These are phyloP conservation scores for Paragorgia papillata DNA, from an alignment of 92 coral and sea anemone species.

Conservation along the genomic window DNA sequence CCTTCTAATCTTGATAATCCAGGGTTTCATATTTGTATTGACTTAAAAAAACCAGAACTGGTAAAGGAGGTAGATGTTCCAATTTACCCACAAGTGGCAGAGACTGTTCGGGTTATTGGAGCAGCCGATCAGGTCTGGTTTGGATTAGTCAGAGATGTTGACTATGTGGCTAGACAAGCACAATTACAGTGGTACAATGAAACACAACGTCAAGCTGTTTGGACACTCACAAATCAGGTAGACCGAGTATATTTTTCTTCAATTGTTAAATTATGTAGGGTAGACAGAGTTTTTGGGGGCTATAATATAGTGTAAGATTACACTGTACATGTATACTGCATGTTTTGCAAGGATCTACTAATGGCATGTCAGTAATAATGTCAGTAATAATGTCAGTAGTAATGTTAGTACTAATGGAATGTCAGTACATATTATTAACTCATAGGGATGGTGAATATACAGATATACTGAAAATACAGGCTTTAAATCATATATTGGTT, in stretches of 20 bases:
- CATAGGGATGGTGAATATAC: too few relatives aligned
- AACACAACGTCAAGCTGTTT: too few relatives aligned
- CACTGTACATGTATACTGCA: too few relatives aligned
- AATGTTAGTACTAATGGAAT: too few relatives aligned
- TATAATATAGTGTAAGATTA: constrained; percentile 24
- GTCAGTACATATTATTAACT: too few relatives aligned
- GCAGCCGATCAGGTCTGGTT: constrained; percentile 56
- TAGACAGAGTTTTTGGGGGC: constrained; percentile 61
- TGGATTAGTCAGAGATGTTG: constrained; percentile 53
- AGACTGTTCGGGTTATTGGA: constrained; percentile 55
- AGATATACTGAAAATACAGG: too few relatives aligned
- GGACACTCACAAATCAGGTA: constrained; percentile 40
- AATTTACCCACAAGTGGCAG: constrained; percentile 57
- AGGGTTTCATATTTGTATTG: constrained; percentile 48
- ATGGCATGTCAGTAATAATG: too few relatives aligned
- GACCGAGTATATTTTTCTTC: constrained; percentile 54
- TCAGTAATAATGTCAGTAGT: too few relatives aligned
- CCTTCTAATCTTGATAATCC: constrained; percentile 59
- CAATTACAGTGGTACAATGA: too few relatives aligned
- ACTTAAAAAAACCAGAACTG: constrained; percentile 52
- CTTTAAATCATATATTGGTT: too few relatives aligned
- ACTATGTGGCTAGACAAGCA: too few relatives aligned
- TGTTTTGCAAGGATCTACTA: too few relatives aligned
- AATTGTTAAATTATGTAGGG: constrained; percentile 34
- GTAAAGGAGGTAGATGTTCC: constrained; percentile 58